phyloP scores from a whole-genome alignment of 2,888 invertebrate species.

The Cheilosia soror region DNA sequence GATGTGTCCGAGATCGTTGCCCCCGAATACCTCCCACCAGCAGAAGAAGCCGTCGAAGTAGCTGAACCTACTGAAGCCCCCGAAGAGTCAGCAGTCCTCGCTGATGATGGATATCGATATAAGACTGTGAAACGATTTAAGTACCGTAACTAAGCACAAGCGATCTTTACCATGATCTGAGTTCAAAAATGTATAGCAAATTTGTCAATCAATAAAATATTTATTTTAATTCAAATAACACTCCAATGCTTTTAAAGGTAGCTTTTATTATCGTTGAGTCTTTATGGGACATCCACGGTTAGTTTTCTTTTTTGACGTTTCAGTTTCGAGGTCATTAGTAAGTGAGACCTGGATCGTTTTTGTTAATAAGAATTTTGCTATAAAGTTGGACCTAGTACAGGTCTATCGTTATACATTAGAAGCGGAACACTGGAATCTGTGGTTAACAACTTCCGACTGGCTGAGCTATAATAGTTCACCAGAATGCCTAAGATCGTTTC shows the following conservation, averaged over 20 bases:
- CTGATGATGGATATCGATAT: conserved; percentile 44
- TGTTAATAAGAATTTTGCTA: too few species aligned
- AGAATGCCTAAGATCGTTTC: too few species aligned
- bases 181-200: conserved; percentile 7
- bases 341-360: too few species aligned
- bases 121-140: conserved; percentile 58
- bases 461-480: too few species aligned
- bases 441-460: too few species aligned
- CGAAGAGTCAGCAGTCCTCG: background rate
- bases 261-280: too few species aligned
- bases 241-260: background rate
- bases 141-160: conserved; percentile 16
- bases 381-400: too few species aligned
- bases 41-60: conserved; percentile 15
- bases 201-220: conserved; percentile 37
- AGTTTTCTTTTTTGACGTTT: background rate
- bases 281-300: too few species aligned
- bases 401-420: too few species aligned
- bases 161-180: background rate
- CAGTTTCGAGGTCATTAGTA: background rate
- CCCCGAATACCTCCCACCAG: conserved; percentile 49
- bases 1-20: conserved; percentile 78
- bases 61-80: conserved; percentile 15
- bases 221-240: background rate
- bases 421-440: too few species aligned